Base-by-base conservation (phyloP, 2,797 vertebrate genomes). In the Enoplosus armatus region DNA sequence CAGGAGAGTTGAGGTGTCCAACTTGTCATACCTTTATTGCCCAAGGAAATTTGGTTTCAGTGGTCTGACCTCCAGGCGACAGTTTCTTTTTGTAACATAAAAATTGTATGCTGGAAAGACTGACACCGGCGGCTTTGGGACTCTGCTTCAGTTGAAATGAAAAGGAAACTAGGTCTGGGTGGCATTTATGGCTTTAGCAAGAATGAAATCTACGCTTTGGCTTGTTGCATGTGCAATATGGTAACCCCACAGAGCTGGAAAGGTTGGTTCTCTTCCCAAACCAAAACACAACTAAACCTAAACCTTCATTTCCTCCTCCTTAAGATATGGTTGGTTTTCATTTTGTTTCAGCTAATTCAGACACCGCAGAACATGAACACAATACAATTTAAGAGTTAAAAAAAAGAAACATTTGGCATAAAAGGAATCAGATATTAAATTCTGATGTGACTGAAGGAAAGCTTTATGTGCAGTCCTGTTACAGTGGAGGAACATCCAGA, bases 181-280 rank as follows among this genome's bases (percentile, higher is more conserved):
- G 75, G 67, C 16, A 39, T 79, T 77, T 85, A 87, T 90, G 90
- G 90, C 85, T 91, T 91, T 22, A 84, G 67, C 71, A 65, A 72
- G 56, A 72, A 83, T 65, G 53, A 75, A 71, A 77, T 78, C 37
- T n/a, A 80, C 84, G 76, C 81, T 91, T 88, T 91, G 90, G 89
- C 85, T 87, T 73, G 86, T 66, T 79, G 79, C 50, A 45, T 79
- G 85, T 86, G 74, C 69, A 84, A 68, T 67, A 85, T 69, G 82
- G 48, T 60, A 45, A 51, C n/a, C 26, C 58, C n/a, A 45, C 72
- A 60, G 53, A 74, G 80, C 56, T 48, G 53, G 48, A 59, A 35
- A 53, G 1, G 24, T n/a, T 47, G 55, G 29, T 58, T 45, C 37
- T 55, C 55, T 47, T 33, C 66, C 54, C 22, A 53, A 47, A 70